Evolutionary conservation across 2,888 invertebrate genomes (phyloP).

Genomic region (Euclidia mi): DNA sequence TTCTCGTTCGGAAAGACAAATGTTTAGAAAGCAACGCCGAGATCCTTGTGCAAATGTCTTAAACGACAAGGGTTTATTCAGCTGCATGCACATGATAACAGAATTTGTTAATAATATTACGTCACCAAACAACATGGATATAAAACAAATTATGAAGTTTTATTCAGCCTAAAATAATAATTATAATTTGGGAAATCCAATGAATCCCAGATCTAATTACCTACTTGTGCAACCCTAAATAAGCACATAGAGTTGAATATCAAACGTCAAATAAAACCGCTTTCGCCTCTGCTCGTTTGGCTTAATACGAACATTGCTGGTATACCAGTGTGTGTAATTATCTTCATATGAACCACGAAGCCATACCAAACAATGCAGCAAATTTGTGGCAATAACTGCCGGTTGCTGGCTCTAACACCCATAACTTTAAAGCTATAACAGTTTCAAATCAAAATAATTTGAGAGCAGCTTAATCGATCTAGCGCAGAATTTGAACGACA

Average conservation of each 20-base stretch:
- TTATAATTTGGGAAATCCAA: constrained; percentile 35
- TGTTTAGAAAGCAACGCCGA: constrained; percentile 1
- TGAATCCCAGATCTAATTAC: constrained; percentile 55
- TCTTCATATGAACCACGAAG: constrained; percentile 58
- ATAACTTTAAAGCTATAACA: not conserved
- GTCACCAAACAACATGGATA: constrained; percentile 17
- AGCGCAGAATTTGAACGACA: too few species aligned
- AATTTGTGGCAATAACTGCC: constrained; percentile 42
- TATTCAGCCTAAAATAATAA: constrained; percentile 48
- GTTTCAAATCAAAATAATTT: not conserved
- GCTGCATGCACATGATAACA: constrained; percentile 12
- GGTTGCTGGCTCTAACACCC: constrained; percentile 31
- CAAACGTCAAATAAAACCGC: constrained; percentile 58
- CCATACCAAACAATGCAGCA: constrained; percentile 48
- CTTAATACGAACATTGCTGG: constrained; percentile 40
- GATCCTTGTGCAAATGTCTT: too few species aligned
- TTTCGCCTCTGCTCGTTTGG: constrained; percentile 29
- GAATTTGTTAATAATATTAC: constrained; percentile 19
- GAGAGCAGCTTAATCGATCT: too few species aligned
- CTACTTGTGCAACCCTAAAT: constrained; percentile 46
- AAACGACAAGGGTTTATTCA: not conserved
- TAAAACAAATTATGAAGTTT: constrained; percentile 9
- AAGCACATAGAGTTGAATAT: constrained; percentile 50
- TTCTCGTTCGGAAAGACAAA: constrained; percentile 7
- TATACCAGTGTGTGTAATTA: constrained; percentile 61